Evolutionary conservation across 1,140 invertebrate genomes (phyloP), one percentile per base, ranked within the genome.

Genomic region (Drosophila oshimai): DNA sequence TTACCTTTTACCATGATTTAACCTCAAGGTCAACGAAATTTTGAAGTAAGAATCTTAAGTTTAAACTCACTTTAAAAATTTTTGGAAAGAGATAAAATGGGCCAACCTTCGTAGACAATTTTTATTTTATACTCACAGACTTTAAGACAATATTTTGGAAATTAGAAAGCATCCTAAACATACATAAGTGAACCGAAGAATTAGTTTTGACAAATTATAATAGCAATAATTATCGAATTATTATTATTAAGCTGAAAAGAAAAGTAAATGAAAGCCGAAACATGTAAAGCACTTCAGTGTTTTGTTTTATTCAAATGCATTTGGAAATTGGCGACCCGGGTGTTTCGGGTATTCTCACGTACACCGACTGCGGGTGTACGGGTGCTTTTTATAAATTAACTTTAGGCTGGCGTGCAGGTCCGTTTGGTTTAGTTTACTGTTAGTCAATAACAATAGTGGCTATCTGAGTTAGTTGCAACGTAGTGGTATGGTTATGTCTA

Each of bases 241-340:
- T 9, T 17, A 10, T 18, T 22, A 2, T 0, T 5, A n/a, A 29
- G 3, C 50, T 45, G 5, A 22, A 37, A 9, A 3, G 3, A 4
- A n/a, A 13, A 24, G 6, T 1, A 50, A 15, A 34, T 7, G 1
- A 37, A 34, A 51, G 17, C 6, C 20, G 1, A 9, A 12, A 4
- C 3, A 15, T 26, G 13, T 6, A 45, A 74, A 78, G 79, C 71
- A 55, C 76, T 50, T 64, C 44, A 58, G 39, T 50, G 61, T 31
- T 79, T 55, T 58, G 44, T 45, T 84, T 79, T 86, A 84, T 84
- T 84, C 65, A 86, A 84, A 86, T 79, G 75, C 60, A 86, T 79
- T 83, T 71, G 45, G 68, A 71, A 67, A 70, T 41, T 34, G 37
- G 20, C 15, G 12, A 13, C 46, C 46, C 31, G 26, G 24, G 36